phyloP scores from a whole-genome alignment of 2,888 invertebrate genomes.

The Meiosimyza platycephala region DNA sequence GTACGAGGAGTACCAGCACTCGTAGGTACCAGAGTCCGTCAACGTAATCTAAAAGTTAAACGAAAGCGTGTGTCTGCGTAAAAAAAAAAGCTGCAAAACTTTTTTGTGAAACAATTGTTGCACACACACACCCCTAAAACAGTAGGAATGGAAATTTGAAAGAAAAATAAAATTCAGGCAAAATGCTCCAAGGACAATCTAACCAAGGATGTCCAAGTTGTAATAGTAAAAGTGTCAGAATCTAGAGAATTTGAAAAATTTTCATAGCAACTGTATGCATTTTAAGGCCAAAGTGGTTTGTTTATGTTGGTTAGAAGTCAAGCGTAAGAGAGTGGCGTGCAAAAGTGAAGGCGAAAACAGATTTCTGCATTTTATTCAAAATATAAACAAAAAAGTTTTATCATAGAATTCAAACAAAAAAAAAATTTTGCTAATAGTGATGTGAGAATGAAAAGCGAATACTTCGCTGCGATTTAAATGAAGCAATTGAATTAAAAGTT shows the following conservation, averaged over 20 bases:
- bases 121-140: too few species aligned
- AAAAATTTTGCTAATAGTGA: too few species aligned
- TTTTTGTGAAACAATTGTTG: too few species aligned
- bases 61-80: not conserved
- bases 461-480: too few species aligned
- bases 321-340: not conserved
- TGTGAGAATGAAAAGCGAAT: too few species aligned
- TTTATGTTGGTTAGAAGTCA: not conserved
- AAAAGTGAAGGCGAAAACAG: not conserved
- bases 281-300: too few species aligned
- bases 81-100: not conserved
- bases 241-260: not conserved
- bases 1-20: not conserved
- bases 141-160: not conserved
- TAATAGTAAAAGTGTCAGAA: slow-evolving; percentile 31
- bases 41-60: slow-evolving; percentile 15
- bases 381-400: slow-evolving; percentile 15
- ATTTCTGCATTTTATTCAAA: slow-evolving; percentile 23
- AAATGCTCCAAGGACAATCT: slow-evolving; percentile 8
- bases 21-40: not conserved
- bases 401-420: too few species aligned
- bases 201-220: slow-evolving; percentile 8
- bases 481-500: too few species aligned
- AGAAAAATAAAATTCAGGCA: not conserved
- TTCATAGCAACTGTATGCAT: too few species aligned